Conservation (phyloP, 2,113 vertebrate genomes). For the Rousettus leschenaultii region DNA sequence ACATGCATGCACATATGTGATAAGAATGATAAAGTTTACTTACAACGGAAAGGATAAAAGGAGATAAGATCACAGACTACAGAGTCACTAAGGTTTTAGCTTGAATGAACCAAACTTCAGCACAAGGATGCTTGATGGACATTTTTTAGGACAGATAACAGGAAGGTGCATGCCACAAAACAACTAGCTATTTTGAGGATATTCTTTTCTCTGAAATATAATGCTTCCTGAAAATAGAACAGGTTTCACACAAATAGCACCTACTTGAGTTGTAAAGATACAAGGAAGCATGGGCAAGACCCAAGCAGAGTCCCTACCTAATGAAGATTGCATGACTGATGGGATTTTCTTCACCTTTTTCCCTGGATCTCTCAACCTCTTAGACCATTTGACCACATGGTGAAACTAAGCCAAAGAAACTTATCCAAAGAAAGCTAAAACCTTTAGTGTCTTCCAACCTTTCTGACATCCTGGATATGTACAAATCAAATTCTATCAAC, state of each 20-base stretch:
- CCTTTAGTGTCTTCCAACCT: neutral
- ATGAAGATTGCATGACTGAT: fast-evolving
- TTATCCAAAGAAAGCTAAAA: neutral
- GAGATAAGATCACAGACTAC: neutral
- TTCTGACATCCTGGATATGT: neutral
- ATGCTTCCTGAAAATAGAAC: conserved; percentile 14
- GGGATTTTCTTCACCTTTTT: neutral
- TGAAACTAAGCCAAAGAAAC: neutral
- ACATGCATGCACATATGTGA: neutral
- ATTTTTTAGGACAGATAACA: neutral
- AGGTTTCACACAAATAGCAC: neutral
- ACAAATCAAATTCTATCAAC: neutral
- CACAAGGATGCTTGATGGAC: neutral
- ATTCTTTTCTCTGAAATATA: neutral
- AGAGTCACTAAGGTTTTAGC: neutral
- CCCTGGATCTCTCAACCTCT: neutral
- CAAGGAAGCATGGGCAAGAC: neutral
- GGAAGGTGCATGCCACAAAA: neutral
- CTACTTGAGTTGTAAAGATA: neutral
- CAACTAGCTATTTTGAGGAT: neutral
- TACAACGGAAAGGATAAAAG: conserved; percentile 6
- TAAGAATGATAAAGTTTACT: neutral
- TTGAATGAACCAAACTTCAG: neutral
- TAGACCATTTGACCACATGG: no score
- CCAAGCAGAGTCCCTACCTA: neutral